Evolutionary conservation across 2,797 vertebrate genomes (phyloP).

Genomic region (Enteromius paludinosus): DNA sequence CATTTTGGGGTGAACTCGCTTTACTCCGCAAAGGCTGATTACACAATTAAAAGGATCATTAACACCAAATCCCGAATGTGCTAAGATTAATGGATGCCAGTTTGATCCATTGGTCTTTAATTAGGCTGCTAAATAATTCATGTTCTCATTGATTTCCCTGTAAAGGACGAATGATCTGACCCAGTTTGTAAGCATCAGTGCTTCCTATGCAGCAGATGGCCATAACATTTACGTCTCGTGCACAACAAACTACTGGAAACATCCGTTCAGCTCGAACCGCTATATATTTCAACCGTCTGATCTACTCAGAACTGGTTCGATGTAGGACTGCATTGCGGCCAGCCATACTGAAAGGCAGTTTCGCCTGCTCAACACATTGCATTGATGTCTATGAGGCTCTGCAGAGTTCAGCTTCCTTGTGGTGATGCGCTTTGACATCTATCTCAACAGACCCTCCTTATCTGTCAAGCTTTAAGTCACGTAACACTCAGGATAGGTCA

Average conservation of each 20-base stretch:
- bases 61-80: slow-evolving; percentile 1
- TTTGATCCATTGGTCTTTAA: slow-evolving; percentile 65
- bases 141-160: slow-evolving; percentile 52
- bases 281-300: neutral
- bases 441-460: slow-evolving; percentile 10
- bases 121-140: slow-evolving; percentile 70
- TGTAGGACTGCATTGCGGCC: slow-evolving; percentile 39
- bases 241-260: slow-evolving; percentile 7
- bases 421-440: slow-evolving; percentile 40
- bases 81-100: slow-evolving; percentile 43
- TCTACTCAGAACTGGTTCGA: neutral
- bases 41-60: neutral
- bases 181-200: slow-evolving; percentile 49
- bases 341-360: slow-evolving; percentile 29
- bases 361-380: slow-evolving; percentile 26
- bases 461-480: neutral
- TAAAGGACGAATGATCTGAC: slow-evolving; percentile 45
- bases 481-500: slow-evolving; percentile 11
- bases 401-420: slow-evolving; percentile 21
- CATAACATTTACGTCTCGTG: neutral
- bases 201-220: neutral
- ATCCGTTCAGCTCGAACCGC: neutral
- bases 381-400: slow-evolving; percentile 26
- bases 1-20: neutral
- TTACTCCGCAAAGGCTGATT: neutral